Evolutionary conservation across 2,888 invertebrate species (phyloP), one percentile per base, ranked within the genome.

Genomic region (Aphrophora alni): DNA sequence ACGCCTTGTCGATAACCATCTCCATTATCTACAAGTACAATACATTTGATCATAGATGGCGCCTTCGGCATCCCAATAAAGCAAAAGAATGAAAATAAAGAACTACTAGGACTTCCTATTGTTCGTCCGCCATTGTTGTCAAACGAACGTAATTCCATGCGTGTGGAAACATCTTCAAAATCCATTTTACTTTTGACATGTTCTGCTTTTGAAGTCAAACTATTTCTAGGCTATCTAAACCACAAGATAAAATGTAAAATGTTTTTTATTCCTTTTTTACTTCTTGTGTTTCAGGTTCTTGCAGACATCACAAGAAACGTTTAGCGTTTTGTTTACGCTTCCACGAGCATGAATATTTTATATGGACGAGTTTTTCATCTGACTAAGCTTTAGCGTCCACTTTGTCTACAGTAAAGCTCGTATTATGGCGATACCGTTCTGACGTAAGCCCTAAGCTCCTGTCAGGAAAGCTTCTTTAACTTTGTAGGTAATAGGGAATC

Each of bases 1-100:
- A 59, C 21, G 0, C 5, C 59, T 21, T 59, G 59, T 59, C 59
- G 59, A 59, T 59, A 59, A 59, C 59, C 59, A 59, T 59, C 59
- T 59, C 59, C 59, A 59, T 59, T 59, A 59, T 59, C 59, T 59
- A 59, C 59, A 59, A 59, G 59, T 59, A 59, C 59, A 59, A 59
- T 59, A 59, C 59, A 59, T 59, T 59, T 59, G 59, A 59, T 59
- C 59, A 59, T 59, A 59, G 59, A 59, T 59, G 59, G 59, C 59
- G 59, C 59, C 59, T 59, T 14, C 59, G 59, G 59, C 59, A 44
- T 44, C 17, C 44, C 44, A 44, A 44, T 44, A 44, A 44, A 44
- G 44, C 44, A 59, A 59, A 59, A 59, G 59, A 59, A 59, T 44
- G 44, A 17, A 44, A 44, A 44, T 59, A 59, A 33, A 33, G 33